A percentile compares a stretch with the other conserved stretches of the same genome.
phyloP scores from a whole-genome alignment of 2,888 invertebrate species.

The Eilema griseolum region DNA sequence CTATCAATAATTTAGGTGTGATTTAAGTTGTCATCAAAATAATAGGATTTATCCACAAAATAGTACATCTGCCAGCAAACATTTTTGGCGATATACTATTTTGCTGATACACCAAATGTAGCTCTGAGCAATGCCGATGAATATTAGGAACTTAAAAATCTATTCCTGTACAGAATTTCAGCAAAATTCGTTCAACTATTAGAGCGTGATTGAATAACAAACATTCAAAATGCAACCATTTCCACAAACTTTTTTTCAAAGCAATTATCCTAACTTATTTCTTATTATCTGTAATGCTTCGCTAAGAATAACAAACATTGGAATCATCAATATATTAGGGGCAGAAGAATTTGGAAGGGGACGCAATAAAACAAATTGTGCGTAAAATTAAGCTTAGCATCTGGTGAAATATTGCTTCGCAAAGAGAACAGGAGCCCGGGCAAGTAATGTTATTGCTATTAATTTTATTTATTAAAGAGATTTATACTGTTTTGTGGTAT shows the following conservation, averaged over 20 bases:
- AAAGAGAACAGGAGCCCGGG: slow-evolving; percentile 31
- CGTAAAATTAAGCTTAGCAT: slow-evolving; percentile 62
- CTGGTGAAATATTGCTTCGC: slow-evolving; percentile 49
- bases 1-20: too few relatives aligned
- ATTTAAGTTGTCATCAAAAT: too few relatives aligned
- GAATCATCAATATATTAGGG: slow-evolving; percentile 54
- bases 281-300: slow-evolving; percentile 11
- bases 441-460: slow-evolving; percentile 17
- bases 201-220: too few relatives aligned
- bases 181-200: too few relatives aligned
- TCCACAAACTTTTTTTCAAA: not conserved
- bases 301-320: slow-evolving; percentile 24
- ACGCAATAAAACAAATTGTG: slow-evolving; percentile 63
- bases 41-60: too few relatives aligned
- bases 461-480: slow-evolving; percentile 15
- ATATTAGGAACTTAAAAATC: too few relatives aligned
- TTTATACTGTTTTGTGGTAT: not conserved
- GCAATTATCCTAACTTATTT: slow-evolving; percentile 6
- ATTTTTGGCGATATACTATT: too few relatives aligned
- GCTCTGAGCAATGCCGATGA: too few relatives aligned
- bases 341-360: slow-evolving; percentile 48
- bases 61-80: too few relatives aligned
- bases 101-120: too few relatives aligned
- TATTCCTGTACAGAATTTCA: too few relatives aligned
- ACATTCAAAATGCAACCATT: too few relatives aligned